Conservation (phyloP, 1,140 invertebrate genomes). For the Ceratina japonica region DNA sequence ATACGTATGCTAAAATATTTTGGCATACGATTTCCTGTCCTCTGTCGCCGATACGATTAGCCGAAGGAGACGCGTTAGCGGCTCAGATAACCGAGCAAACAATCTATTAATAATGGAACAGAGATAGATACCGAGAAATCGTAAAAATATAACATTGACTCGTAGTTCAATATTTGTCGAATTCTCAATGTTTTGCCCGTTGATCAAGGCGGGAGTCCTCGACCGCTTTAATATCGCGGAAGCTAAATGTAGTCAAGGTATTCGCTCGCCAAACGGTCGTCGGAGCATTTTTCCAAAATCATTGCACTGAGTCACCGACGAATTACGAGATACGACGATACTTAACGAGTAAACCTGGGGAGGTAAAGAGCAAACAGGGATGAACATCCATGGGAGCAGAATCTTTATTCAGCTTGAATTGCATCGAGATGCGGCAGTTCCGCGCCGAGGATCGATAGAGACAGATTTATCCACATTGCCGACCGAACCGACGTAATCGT, state of each 20-base stretch:
- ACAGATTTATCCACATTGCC: constrained; percentile 34
- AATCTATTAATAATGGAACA: background rate
- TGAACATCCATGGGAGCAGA: constrained; percentile 55
- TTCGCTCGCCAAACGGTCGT: too few relatives aligned
- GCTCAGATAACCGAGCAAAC: background rate
- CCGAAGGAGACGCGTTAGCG: background rate
- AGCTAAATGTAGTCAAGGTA: too few relatives aligned
- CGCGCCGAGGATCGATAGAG: constrained; percentile 32
- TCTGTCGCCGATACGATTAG: constrained; percentile 1
- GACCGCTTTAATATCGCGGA: too few relatives aligned
- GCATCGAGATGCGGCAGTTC: constrained; percentile 39
- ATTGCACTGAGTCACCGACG: too few relatives aligned
- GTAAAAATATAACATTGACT: too few relatives aligned
- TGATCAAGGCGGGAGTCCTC: too few relatives aligned
- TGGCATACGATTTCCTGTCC: background rate
- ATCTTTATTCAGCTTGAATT: constrained; percentile 63
- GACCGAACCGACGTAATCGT: constrained; percentile 38
- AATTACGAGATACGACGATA: too few relatives aligned
- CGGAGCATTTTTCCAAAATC: too few relatives aligned
- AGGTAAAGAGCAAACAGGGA: background rate
- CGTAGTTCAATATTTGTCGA: too few relatives aligned
- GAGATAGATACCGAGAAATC: too few relatives aligned
- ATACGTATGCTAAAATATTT: constrained; percentile 52
- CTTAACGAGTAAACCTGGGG: too few relatives aligned
- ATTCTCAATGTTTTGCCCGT: too few relatives aligned